phyloP scores from a whole-genome alignment of 2,113 vertebrate genomes.

The Sialia sialis region DNA sequence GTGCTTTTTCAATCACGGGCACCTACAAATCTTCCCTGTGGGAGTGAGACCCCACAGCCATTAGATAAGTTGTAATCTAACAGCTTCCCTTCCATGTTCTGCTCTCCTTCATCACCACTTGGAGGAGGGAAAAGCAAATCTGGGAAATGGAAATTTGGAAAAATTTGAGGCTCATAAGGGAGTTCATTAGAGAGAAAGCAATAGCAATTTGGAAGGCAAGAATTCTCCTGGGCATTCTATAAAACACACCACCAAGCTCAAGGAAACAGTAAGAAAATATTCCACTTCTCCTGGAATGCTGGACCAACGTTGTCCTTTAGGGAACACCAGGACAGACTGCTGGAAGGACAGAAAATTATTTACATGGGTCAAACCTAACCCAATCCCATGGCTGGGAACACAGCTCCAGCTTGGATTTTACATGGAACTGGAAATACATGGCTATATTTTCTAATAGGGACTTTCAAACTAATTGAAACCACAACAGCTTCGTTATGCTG shows the following conservation, averaged over 20 bases:
- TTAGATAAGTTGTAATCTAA: neutral
- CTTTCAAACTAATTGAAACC: neutral
- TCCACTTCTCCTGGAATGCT: neutral
- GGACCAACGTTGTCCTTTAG: accelerated
- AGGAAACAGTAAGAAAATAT: neutral
- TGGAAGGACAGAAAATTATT: neutral
- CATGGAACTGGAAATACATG: neutral
- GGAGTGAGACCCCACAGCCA: neutral
- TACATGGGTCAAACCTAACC: neutral
- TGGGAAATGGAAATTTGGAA: neutral
- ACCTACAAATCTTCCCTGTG: neutral
- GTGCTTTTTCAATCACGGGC: neutral
- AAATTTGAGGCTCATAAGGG: neutral
- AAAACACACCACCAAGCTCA: neutral
- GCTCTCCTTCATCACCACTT: neutral
- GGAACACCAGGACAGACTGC: neutral
- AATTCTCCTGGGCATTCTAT: neutral
- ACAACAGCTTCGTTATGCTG: accelerated
- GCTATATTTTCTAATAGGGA: neutral
- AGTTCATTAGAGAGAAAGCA: neutral
- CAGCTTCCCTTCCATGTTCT: neutral
- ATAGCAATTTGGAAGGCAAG: neutral
- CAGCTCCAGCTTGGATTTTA: neutral
- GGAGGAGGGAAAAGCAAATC: neutral
- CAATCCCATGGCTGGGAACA: neutral